These are phyloP conservation scores for Pheosia tremula DNA, from an alignment of 2,888 invertebrate species.

Conservation along the genomic window DNA sequence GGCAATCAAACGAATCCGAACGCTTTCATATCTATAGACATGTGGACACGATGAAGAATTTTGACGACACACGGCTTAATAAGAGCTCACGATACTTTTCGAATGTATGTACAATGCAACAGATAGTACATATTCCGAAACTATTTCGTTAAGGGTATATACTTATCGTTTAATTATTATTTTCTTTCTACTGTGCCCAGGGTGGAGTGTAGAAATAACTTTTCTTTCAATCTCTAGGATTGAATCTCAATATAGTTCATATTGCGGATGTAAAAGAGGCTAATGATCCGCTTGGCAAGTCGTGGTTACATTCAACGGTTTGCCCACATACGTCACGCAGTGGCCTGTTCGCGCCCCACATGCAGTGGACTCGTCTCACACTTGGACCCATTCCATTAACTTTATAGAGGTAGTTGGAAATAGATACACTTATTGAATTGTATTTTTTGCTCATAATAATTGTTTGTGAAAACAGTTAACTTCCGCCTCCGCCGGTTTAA, in stretches of 20 bases:
- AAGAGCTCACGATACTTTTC: too few species aligned
- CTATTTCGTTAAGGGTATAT: neutral
- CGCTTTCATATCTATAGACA: neutral
- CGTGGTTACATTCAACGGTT: constrained; percentile 39
- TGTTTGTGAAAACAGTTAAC: constrained; percentile 49
- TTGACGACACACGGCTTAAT: neutral
- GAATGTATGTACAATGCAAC: too few species aligned
- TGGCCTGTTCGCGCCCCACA: constrained; percentile 50
- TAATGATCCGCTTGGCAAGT: constrained; percentile 38
- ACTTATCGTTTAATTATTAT: too few species aligned
- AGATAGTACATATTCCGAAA: neutral
- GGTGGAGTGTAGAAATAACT: neutral
- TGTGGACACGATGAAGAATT: neutral
- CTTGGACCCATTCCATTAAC: constrained; percentile 47
- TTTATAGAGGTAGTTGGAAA: constrained; percentile 50
- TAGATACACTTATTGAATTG: constrained; percentile 19
- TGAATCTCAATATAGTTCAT: constrained; percentile 11
- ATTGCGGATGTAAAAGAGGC: constrained; percentile 35
- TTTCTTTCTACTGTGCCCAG: neutral
- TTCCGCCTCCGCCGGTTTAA: constrained; percentile 60
- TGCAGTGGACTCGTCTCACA: constrained; percentile 29
- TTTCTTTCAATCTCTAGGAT: constrained; percentile 7
- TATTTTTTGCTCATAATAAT: constrained; percentile 37
- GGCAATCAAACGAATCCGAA: constrained; percentile 31
- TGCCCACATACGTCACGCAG: constrained; percentile 59